Percentiles rank a stretch among this genome's conserved stretches.
These are phyloP conservation scores for Omphaloscelis lunosa DNA, from an alignment of 2,888 invertebrate species.

Conservation along the genomic window DNA sequence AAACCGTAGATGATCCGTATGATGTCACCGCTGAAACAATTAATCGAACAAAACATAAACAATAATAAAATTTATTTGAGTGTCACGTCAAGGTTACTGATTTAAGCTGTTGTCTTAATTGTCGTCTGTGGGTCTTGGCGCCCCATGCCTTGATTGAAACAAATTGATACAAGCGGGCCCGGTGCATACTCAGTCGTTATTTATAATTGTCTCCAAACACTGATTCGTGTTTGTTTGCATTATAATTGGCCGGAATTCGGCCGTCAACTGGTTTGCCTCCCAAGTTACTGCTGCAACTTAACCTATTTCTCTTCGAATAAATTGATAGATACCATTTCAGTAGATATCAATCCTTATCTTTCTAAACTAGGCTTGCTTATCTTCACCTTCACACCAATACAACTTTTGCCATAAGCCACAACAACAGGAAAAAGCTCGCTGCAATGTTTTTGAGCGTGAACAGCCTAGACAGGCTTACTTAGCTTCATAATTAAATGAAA, in stretches of 20 bases:
- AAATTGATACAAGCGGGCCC: constrained; percentile 51
- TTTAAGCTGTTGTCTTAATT: constrained; percentile 56
- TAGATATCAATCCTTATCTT: background rate
- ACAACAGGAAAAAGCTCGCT: background rate
- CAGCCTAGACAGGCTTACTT: constrained; percentile 27
- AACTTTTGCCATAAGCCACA: background rate
- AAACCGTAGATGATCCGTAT: constrained; percentile 39
- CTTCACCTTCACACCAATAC: background rate
- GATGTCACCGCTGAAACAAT: constrained; percentile 49
- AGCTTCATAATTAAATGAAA: constrained; percentile 58
- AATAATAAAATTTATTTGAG: constrained; percentile 56
- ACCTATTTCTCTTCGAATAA: constrained; percentile 1
- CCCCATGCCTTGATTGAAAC: constrained; percentile 52
- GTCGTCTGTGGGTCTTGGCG: constrained; percentile 43
- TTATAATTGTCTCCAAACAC: constrained; percentile 62
- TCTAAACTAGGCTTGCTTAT: background rate
- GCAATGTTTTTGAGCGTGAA: constrained; percentile 14
- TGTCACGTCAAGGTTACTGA: constrained; percentile 51
- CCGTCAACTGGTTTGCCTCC: background rate
- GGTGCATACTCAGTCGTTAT: constrained; percentile 49
- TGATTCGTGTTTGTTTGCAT: constrained; percentile 58
- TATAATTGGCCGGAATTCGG: constrained; percentile 30
- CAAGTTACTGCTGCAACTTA: constrained; percentile 1
- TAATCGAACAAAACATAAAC: constrained; percentile 54
- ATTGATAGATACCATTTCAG: background rate